Evolutionary conservation across 2,797 vertebrate genomes (phyloP).

Genomic region (Pseudomugil tenellus): DNA sequence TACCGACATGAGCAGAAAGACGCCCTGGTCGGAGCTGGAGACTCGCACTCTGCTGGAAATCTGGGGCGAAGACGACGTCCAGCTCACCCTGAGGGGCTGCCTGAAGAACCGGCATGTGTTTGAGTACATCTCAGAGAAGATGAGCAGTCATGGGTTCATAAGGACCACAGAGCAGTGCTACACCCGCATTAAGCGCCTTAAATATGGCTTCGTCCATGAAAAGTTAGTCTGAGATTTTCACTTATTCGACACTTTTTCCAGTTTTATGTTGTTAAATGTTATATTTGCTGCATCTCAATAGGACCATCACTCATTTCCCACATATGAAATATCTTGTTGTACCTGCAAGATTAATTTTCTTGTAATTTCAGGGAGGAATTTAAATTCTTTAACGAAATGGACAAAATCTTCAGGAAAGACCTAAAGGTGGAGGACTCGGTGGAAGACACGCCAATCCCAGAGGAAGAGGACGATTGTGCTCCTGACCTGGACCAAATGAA

Average conservation of each 20-base stretch:
- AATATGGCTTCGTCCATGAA: slow-evolving; percentile 78
- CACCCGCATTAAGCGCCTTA: slow-evolving; percentile 81
- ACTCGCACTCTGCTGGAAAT: slow-evolving; percentile 77
- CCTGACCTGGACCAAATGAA: slow-evolving; percentile 48
- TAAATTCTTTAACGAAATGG: slow-evolving; percentile 79
- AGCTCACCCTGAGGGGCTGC: slow-evolving; percentile 77
- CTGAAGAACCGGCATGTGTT: slow-evolving; percentile 81
- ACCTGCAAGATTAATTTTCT: neutral
- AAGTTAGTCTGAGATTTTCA: slow-evolving; percentile 58
- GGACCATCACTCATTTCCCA: too few relatives aligned
- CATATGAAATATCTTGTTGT: neutral
- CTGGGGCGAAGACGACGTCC: slow-evolving; percentile 79
- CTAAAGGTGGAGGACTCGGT: slow-evolving; percentile 44
- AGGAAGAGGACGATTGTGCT: slow-evolving; percentile 54
- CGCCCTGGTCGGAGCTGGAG: slow-evolving; percentile 80
- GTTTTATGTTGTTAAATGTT: too few relatives aligned
- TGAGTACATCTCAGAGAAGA: slow-evolving; percentile 77
- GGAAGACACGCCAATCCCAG: slow-evolving; percentile 32
- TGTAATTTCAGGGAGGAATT: slow-evolving; percentile 69
- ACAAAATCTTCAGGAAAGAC: slow-evolving; percentile 76
- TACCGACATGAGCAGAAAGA: slow-evolving; percentile 75
- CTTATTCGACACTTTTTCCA: too few relatives aligned
- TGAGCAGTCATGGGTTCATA: slow-evolving; percentile 67
- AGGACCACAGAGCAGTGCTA: slow-evolving; percentile 81
- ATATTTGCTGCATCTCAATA: neutral